A percentile compares a stretch with the other conserved stretches of the same genome.
These are phyloP conservation scores for Lepidotrigona ventralis DNA, from an alignment of 1,140 invertebrate species.

Conservation along the genomic window DNA sequence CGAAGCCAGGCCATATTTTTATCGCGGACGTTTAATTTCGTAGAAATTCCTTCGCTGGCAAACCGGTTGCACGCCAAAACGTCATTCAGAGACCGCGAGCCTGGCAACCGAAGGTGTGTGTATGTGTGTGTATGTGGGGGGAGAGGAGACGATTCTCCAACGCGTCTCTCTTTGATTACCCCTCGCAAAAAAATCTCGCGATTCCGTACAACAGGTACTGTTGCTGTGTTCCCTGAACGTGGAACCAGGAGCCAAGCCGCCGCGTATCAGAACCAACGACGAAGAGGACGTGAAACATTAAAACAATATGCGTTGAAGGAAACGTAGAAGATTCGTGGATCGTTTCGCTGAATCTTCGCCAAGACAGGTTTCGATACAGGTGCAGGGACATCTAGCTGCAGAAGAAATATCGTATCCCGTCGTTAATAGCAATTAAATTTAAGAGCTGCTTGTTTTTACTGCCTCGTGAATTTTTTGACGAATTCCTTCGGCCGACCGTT, in stretches of 20 bases:
- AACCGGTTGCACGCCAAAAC: constrained; percentile 50
- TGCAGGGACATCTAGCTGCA: no score
- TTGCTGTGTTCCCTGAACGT: constrained; percentile 5
- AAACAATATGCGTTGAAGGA: not conserved
- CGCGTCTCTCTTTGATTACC: constrained; percentile 6
- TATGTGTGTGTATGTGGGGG: not conserved
- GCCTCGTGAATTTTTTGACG: not conserved
- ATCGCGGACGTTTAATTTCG: constrained; percentile 50
- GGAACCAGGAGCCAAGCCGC: not conserved
- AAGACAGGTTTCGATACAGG: no score
- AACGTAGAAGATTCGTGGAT: not conserved
- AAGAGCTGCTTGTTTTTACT: not conserved
- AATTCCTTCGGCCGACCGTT: not conserved
- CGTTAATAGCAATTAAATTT: constrained; percentile 11
- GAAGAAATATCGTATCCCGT: not conserved
- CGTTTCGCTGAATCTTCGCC: not conserved
- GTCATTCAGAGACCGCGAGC: constrained; percentile 22
- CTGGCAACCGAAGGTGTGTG: not conserved
- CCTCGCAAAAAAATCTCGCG: constrained; percentile 8
- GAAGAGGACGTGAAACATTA: no score
- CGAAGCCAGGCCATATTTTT: constrained; percentile 43
- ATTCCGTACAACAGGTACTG: constrained; percentile 41
- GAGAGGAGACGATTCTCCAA: constrained; percentile 6
- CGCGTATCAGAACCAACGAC: no score
- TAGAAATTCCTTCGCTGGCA: constrained; percentile 45